Conservation (phyloP, 2,888 invertebrate species). For the Apantesis nais region DNA sequence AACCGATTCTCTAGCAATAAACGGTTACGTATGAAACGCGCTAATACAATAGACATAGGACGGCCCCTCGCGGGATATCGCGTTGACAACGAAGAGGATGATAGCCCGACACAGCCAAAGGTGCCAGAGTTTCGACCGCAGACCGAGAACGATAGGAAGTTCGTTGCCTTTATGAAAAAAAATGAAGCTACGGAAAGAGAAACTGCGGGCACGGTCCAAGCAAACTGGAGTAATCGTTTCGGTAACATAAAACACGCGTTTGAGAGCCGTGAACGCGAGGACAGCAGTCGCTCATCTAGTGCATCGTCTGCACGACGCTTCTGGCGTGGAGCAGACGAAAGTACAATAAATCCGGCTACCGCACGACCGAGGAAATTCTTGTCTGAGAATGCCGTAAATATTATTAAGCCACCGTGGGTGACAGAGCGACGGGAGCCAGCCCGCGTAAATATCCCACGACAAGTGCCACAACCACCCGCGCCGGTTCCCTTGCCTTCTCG, state of each 20-base stretch:
- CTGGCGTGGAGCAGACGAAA: conserved; percentile 87
- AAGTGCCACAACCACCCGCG: conserved; percentile 36
- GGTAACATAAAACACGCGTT: conserved; percentile 93
- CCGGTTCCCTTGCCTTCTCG: conserved; percentile 26
- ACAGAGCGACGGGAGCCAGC: conserved; percentile 66
- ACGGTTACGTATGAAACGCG: conserved; percentile 91
- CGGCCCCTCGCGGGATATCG: conserved; percentile 87
- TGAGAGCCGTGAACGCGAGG: conserved; percentile 85
- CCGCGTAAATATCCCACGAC: conserved; percentile 48
- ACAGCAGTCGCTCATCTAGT: conserved; percentile 74
- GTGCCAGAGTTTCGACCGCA: conserved; percentile 91
- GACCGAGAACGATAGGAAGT: conserved; percentile 94
- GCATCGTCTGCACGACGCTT: conserved; percentile 84
- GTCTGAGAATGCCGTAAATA: conserved; percentile 65
- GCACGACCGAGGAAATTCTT: conserved; percentile 59
- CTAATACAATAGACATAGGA: conserved; percentile 95
- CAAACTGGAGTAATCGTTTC: conserved; percentile 93
- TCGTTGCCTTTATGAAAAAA: conserved; percentile 92
- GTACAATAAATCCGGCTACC: conserved; percentile 59
- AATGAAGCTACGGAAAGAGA: conserved; percentile 77
- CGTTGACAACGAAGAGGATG: conserved; percentile 80
- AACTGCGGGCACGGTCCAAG: conserved; percentile 54
- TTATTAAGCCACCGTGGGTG: conserved; percentile 77
- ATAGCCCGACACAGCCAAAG: conserved; percentile 60
- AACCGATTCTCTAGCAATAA: conserved; percentile 86